Conservation (phyloP, 2,888 invertebrate genomes). For the Heliconius charithonia region DNA sequence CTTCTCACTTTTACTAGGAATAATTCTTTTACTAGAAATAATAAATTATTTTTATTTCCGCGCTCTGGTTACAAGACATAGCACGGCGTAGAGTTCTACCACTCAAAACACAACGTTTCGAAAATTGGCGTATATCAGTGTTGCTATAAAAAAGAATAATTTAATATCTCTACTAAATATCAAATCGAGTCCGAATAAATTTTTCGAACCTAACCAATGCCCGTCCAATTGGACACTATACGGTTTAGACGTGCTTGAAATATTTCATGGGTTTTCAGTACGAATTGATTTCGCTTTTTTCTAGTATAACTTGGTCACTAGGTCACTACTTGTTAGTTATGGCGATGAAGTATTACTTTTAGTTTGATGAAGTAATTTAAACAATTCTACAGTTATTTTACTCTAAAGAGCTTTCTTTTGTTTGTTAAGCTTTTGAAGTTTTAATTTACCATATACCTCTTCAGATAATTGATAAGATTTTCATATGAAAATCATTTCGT, state of each 20-base stretch:
- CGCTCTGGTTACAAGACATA: too few relatives aligned
- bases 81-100: too few relatives aligned
- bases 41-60: too few relatives aligned
- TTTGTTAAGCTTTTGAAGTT: not conserved
- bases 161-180: too few relatives aligned
- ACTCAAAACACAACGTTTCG: too few relatives aligned
- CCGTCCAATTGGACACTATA: not conserved
- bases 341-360: constrained; percentile 15
- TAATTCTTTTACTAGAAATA: too few relatives aligned
- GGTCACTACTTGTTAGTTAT: constrained; percentile 18
- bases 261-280: not conserved
- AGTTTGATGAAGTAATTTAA: constrained; percentile 16
- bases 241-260: constrained; percentile 15
- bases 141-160: too few relatives aligned
- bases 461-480: not conserved
- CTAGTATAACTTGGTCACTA: not conserved
- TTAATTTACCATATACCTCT: not conserved
- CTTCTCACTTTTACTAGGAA: too few relatives aligned
- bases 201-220: not conserved
- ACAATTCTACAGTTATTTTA: constrained; percentile 6
- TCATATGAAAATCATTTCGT: not conserved
- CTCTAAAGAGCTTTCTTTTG: not conserved
- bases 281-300: constrained; percentile 4
- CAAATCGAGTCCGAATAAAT: not conserved
- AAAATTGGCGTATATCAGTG: too few relatives aligned